Percentiles rank a stretch among this genome's conserved stretches.
phyloP scores from a whole-genome alignment of 2,113 vertebrate species.

The Marmota monax region DNA sequence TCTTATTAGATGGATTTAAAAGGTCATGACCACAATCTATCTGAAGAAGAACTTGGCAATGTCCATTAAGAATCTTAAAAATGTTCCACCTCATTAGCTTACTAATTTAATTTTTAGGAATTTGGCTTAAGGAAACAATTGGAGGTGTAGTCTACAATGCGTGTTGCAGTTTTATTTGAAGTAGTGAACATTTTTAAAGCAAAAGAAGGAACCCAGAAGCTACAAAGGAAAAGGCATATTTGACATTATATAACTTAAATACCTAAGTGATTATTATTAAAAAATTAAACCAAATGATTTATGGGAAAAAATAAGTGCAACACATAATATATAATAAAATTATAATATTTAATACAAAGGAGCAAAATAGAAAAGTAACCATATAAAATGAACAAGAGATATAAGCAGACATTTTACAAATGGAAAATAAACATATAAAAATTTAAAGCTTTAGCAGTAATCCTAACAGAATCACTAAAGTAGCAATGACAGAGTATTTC shows the following conservation, averaged over 20 bases:
- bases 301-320: neutral
- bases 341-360: neutral
- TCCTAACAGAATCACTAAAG: neutral
- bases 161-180: neutral
- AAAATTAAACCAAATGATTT: neutral
- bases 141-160: neutral
- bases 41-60: neutral
- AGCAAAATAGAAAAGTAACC: neutral
- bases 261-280: neutral
- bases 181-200: neutral
- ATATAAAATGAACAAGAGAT: neutral
- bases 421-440: neutral
- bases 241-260: neutral
- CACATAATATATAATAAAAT: neutral
- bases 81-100: constrained; percentile 1
- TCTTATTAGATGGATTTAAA: neutral
- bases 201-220: neutral
- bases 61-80: constrained; percentile 12
- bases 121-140: neutral
- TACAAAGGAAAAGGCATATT: neutral
- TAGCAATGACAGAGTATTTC: neutral
- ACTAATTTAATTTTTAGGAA: constrained; percentile 32
- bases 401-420: neutral
- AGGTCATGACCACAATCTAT: neutral
- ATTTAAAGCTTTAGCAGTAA: neutral